Conservation (phyloP, 2,797 vertebrate species). For the Lutjanus argentimaculatus region DNA sequence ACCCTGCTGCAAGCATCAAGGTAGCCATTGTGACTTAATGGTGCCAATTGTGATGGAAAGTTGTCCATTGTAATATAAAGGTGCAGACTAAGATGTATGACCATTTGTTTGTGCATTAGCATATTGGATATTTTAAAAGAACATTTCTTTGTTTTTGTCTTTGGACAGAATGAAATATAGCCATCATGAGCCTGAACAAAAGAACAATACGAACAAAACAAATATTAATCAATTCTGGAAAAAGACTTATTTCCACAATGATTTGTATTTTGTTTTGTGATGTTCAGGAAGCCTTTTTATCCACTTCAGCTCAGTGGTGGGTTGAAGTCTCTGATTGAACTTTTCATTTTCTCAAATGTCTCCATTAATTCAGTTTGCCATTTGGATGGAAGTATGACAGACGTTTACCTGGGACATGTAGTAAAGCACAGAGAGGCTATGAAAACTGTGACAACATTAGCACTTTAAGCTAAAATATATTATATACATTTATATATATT, state of each 20-base stretch:
- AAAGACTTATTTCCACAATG: background rate
- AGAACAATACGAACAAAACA: conserved; percentile 14
- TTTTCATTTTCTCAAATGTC: conserved; percentile 11
- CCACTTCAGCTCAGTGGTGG: conserved; percentile 17
- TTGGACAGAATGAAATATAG: conserved; percentile 21
- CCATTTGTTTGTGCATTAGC: conserved; percentile 39
- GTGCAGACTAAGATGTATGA: conserved; percentile 19
- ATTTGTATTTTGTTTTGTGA: conserved; percentile 18
- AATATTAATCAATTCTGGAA: conserved; percentile 40
- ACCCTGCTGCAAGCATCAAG: conserved; percentile 57
- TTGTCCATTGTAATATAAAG: conserved; percentile 48
- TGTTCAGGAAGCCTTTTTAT: conserved; percentile 15
- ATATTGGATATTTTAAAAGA: conserved; percentile 52
- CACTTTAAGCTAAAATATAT: too few relatives aligned
- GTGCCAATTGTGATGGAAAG: conserved; percentile 58
- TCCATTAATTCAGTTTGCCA: background rate
- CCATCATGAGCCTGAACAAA: conserved; percentile 7
- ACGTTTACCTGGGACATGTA: background rate
- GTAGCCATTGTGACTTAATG: conserved; percentile 38
- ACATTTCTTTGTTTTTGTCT: conserved; percentile 50
- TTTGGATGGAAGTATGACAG: background rate
- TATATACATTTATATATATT: too few relatives aligned
- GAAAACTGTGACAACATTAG: background rate
- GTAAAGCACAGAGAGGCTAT: background rate
- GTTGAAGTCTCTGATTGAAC: background rate